phyloP scores from a whole-genome alignment of 2,888 invertebrate genomes.

The Perithous albicinctus region DNA sequence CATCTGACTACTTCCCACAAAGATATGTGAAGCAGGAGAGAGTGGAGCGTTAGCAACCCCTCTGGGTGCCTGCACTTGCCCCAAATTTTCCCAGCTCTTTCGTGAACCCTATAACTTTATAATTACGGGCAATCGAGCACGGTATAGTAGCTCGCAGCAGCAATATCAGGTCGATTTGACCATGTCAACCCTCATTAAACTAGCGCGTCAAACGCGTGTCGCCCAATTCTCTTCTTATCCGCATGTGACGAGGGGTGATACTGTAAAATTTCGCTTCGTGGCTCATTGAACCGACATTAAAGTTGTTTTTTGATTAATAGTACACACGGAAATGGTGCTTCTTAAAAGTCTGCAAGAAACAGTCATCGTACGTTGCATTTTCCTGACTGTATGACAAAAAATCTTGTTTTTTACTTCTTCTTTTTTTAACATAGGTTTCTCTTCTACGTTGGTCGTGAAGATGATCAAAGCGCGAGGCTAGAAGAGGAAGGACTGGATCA shows the following conservation, averaged over 20 bases:
- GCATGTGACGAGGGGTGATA: background rate
- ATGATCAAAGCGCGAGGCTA: slow-evolving; percentile 37
- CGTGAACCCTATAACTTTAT: slow-evolving; percentile 74
- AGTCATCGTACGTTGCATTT: background rate
- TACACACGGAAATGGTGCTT: background rate
- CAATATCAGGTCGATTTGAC: slow-evolving; percentile 11
- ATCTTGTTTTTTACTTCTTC: background rate
- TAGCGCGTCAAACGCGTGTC: slow-evolving; percentile 19
- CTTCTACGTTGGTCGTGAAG: slow-evolving; percentile 12
- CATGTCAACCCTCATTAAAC: slow-evolving; percentile 42
- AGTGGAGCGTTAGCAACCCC: slow-evolving; percentile 27
- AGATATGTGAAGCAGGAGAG: slow-evolving; percentile 40
- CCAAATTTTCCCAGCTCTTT: slow-evolving; percentile 72
- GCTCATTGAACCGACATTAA: slow-evolving; percentile 28
- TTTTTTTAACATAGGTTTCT: slow-evolving; percentile 5
- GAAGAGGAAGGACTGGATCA: slow-evolving; percentile 20
- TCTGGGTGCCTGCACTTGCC: slow-evolving; percentile 60
- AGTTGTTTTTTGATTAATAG: slow-evolving; percentile 37
- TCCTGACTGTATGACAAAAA: background rate
- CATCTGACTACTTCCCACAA: slow-evolving; percentile 78
- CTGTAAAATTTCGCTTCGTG: slow-evolving; percentile 17
- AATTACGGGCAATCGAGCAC: slow-evolving; percentile 67
- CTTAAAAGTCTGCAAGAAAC: background rate
- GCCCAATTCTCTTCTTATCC: slow-evolving; percentile 22
- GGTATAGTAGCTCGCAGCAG: background rate